These are phyloP conservation scores for Rutilus rutilus DNA, from an alignment of 2,113 vertebrate species.

Conservation along the genomic window DNA sequence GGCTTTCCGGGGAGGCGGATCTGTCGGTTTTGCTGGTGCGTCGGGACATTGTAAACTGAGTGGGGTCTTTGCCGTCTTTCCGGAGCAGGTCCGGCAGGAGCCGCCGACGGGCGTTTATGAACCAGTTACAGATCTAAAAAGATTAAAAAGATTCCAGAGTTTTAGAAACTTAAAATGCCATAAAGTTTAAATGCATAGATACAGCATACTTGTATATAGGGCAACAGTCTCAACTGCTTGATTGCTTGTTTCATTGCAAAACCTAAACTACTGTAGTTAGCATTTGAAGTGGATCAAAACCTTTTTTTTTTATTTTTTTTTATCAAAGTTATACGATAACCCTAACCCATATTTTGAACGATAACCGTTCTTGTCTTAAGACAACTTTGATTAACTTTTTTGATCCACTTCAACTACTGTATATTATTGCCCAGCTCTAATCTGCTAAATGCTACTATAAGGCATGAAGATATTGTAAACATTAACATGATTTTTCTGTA, in stretches of 20 bases:
- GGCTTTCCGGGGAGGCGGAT: constrained; percentile 64
- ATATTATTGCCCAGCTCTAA: too few species aligned
- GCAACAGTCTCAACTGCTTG: not conserved
- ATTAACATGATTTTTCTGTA: not conserved
- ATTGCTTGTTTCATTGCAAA: not conserved
- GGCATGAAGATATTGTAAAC: too few species aligned
- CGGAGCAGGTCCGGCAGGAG: constrained; percentile 93
- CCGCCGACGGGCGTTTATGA: constrained; percentile 93
- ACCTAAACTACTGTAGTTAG: not conserved
- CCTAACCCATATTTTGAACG: too few species aligned
- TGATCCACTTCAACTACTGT: too few species aligned
- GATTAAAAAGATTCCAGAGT: not conserved
- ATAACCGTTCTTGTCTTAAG: too few species aligned
- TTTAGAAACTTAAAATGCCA: not conserved
- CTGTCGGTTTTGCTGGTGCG: constrained; percentile 79
- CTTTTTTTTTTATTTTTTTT: too few species aligned
- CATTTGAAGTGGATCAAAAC: too few species aligned
- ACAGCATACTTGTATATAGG: not conserved
- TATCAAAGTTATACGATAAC: too few species aligned
- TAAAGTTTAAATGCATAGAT: not conserved
- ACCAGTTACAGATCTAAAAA: constrained; percentile 96
- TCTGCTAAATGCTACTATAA: too few species aligned
- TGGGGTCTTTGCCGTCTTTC: constrained; percentile 94
- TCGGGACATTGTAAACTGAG: constrained; percentile 92
- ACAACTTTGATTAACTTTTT: too few species aligned